Conservation (phyloP, 2,888 invertebrate genomes). For the Thysanoteuthis rhombus region DNA sequence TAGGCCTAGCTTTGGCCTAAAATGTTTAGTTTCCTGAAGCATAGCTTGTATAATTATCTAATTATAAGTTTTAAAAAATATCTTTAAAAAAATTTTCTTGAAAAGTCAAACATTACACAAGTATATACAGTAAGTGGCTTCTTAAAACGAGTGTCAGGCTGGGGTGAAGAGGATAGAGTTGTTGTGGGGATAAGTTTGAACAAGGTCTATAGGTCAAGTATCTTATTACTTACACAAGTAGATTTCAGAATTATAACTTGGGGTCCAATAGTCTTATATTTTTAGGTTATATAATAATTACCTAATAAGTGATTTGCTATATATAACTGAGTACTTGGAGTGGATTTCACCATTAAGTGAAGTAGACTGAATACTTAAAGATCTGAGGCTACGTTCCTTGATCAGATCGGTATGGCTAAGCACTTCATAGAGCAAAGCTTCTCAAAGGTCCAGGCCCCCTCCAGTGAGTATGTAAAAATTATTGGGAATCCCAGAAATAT, state of each 20-base stretch:
- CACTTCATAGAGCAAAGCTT: not conserved
- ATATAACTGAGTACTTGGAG: not conserved
- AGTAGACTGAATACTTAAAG: not conserved
- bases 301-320: not conserved
- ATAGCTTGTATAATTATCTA: no score
- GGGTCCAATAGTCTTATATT: not conserved
- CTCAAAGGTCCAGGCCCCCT: no score
- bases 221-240: not conserved
- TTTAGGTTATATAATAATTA: not conserved
- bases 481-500: no score
- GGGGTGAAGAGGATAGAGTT: no score
- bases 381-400: not conserved
- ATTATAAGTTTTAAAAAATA: no score
- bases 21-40: no score
- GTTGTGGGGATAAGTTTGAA: not conserved
- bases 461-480: no score
- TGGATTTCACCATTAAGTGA: not conserved
- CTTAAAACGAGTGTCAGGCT: no score
- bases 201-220: not conserved
- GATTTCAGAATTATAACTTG: not conserved
- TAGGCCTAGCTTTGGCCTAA: no score
- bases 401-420: not conserved
- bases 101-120: no score
- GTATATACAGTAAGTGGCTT: no score
- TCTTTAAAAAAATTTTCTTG: no score